These are phyloP conservation scores for Drosophila suzukii DNA, from an alignment of 1,140 invertebrate species.

Conservation along the genomic window DNA sequence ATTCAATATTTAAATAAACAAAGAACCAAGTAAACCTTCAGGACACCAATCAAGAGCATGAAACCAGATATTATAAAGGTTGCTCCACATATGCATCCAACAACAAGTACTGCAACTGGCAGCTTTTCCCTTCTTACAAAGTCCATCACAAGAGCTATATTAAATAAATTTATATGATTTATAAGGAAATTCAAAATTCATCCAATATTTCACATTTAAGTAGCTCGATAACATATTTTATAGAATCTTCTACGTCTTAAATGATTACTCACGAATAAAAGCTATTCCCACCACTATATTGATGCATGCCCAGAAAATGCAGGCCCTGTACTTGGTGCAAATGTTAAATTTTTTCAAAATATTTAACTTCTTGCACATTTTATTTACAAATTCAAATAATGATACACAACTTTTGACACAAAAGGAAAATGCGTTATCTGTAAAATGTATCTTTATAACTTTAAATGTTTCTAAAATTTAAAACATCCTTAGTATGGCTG, in stretches of 20 bases:
- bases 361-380: slow-evolving; percentile 1
- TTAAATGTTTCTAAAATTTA: not conserved
- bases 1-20: too few species aligned
- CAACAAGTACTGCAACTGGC: not conserved
- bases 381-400: not conserved
- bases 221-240: not conserved
- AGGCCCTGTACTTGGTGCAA: slow-evolving; percentile 10
- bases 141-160: not conserved
- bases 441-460: too few species aligned
- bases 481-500: too few species aligned
- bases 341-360: not conserved
- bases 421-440: slow-evolving; percentile 1
- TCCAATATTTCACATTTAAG: not conserved
- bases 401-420: slow-evolving; percentile 2
- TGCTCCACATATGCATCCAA: slow-evolving; percentile 4
- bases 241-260: not conserved
- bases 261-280: slow-evolving; percentile 10
- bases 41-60: not conserved
- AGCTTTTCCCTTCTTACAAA: not conserved
- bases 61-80: slow-evolving; percentile 5
- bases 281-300: slow-evolving; percentile 3
- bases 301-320: slow-evolving; percentile 16
- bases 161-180: not conserved
- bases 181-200: not conserved
- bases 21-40: not conserved